Percentiles rank a stretch among this genome's conserved stretches.
Conservation (phyloP, 2,888 invertebrate genomes). For the Ennomos fuscantarius region DNA sequence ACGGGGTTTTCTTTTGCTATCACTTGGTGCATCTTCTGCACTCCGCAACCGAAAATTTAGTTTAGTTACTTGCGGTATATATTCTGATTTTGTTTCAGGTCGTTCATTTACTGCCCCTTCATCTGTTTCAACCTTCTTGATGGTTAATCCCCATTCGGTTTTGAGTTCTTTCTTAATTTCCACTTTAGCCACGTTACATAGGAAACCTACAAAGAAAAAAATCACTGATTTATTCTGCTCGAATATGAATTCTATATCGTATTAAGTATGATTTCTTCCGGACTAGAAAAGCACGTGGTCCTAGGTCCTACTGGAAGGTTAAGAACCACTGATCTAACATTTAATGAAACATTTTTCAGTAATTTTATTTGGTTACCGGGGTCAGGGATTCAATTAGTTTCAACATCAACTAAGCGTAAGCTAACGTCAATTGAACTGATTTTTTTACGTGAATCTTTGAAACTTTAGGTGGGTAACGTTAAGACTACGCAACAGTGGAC, state of each 20-base stretch:
- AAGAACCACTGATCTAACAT: too few species aligned
- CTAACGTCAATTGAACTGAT: too few species aligned
- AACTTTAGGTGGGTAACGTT: too few species aligned
- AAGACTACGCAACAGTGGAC: too few species aligned
- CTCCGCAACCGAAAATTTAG: slow-evolving; percentile 14
- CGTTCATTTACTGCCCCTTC: not conserved
- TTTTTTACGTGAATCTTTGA: too few species aligned
- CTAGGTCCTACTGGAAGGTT: too few species aligned
- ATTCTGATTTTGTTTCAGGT: not conserved
- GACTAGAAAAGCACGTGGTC: too few species aligned
- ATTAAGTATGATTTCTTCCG: not conserved
- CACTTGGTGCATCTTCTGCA: not conserved
- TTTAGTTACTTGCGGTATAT: slow-evolving; percentile 6
- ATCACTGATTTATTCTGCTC: slow-evolving; percentile 25
- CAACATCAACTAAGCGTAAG: too few species aligned
- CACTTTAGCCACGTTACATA: slow-evolving; percentile 33
- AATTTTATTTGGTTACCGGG: too few species aligned
- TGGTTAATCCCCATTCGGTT: slow-evolving; percentile 24
- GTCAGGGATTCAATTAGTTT: too few species aligned
- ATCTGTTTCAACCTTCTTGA: slow-evolving; percentile 22
- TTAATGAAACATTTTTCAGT: too few species aligned
- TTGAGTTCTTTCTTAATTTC: slow-evolving; percentile 36
- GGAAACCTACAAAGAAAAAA: slow-evolving; percentile 45
- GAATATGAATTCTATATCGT: not conserved
- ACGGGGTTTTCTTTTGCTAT: not conserved